These are phyloP conservation scores for Pseudois nayaur DNA, from an alignment of 2,113 vertebrate species.

Conservation along the genomic window DNA sequence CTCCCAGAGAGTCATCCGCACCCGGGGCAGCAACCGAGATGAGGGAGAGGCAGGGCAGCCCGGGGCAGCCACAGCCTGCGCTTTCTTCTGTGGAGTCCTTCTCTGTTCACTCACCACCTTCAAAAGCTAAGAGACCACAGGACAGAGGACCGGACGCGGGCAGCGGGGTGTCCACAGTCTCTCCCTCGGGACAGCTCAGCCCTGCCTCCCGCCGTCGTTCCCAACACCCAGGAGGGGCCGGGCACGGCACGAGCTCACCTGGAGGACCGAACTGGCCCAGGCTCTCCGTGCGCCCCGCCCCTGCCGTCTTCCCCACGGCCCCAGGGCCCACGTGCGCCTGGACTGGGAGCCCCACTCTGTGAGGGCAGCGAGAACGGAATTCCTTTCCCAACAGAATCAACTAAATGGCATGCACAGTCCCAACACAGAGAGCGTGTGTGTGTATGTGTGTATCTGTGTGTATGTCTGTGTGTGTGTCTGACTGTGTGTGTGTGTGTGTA, in stretches of 20 bases:
- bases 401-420: background rate
- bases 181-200: background rate
- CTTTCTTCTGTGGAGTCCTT: background rate
- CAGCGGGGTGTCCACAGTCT: background rate
- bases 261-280: background rate
- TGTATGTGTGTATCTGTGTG: no score
- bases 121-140: background rate
- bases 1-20: background rate
- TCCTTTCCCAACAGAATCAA: background rate
- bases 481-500: no score
- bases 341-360: background rate
- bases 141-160: background rate
- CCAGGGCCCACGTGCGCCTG: background rate
- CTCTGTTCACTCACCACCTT: background rate
- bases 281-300: accelerated
- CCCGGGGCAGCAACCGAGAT: background rate
- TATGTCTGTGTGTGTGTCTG: no score
- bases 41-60: background rate
- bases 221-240: background rate
- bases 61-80: accelerated
- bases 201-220: background rate
- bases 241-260: background rate
- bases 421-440: accelerated
- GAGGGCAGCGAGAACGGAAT: background rate
- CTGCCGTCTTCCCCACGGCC: background rate